These are phyloP conservation scores for Hetaerina americana DNA, from an alignment of 1,140 invertebrate species.

Conservation along the genomic window DNA sequence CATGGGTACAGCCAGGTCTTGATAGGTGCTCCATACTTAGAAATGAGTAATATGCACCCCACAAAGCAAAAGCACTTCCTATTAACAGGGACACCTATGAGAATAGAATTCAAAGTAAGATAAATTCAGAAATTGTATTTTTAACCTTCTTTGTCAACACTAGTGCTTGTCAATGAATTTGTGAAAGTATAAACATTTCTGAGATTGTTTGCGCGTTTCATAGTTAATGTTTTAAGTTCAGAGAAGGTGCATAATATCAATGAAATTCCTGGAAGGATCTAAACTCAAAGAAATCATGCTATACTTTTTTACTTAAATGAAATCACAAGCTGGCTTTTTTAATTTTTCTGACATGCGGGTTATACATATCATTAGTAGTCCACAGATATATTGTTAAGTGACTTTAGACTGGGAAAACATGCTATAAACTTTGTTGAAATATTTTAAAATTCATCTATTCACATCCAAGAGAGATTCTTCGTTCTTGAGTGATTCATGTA, in stretches of 20 bases:
- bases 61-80: neutral
- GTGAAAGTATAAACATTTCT: neutral
- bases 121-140: neutral
- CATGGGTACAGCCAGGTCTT: conserved; percentile 28
- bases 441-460: neutral
- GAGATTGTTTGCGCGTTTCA: neutral
- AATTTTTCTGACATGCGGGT: neutral
- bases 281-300: neutral
- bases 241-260: neutral
- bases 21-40: neutral
- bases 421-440: neutral
- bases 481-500: neutral
- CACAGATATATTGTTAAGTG: no score
- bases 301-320: neutral
- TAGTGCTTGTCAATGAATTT: neutral
- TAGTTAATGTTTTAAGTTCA: neutral
- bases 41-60: neutral
- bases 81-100: neutral
- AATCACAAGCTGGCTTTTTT: neutral
- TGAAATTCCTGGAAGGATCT: no score
- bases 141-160: neutral
- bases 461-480: neutral
- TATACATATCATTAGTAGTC: no score
- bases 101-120: neutral
- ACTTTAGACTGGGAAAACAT: neutral